Conservation (phyloP, 2,888 invertebrate species). For the Amaurobius ferox region DNA sequence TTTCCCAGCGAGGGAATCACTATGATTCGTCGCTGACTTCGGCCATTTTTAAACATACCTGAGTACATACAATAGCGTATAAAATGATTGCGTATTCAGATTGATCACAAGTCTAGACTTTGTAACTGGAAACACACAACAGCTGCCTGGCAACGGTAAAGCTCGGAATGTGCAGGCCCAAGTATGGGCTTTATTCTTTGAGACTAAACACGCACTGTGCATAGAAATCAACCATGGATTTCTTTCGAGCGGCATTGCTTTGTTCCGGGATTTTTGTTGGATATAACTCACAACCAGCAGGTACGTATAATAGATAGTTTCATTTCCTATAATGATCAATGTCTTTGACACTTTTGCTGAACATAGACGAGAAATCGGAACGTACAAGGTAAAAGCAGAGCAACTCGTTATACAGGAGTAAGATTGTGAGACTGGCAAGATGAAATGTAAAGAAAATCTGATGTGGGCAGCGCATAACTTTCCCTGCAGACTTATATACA, state of each 20-base stretch:
- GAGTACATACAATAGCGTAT: neutral
- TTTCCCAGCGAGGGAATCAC: no score
- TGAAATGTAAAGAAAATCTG: no score
- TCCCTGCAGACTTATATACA: no score
- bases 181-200: neutral
- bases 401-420: no score
- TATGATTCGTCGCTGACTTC: no score
- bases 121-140: neutral
- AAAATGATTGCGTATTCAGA: neutral
- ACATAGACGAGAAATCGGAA: no score
- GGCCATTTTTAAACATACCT: neutral
- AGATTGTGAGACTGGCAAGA: no score
- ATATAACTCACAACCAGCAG: neutral
- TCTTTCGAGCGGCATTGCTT: neutral
- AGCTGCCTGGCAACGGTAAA: neutral
- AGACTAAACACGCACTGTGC: neutral
- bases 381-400: no score
- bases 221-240: neutral
- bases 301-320: no score
- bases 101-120: neutral
- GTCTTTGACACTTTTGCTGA: no score
- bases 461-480: no score
- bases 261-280: neutral
- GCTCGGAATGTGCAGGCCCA: neutral
- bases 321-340: no score